Conservation (phyloP, 2,888 invertebrate species). For the Pyrochroa serraticornis region DNA sequence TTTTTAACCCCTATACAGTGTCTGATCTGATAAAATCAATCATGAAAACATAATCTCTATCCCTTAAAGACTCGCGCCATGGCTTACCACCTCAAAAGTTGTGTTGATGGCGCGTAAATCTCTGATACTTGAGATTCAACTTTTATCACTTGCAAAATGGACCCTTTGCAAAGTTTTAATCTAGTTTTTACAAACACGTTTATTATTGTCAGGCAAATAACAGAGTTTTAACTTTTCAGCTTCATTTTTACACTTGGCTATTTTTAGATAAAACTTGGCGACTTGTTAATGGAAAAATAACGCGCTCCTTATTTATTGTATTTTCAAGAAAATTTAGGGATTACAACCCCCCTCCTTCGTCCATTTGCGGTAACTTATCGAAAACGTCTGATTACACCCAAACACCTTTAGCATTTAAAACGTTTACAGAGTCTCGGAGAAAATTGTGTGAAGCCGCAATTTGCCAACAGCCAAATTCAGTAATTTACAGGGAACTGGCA, state of each 20-base stretch:
- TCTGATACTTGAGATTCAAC: conserved; percentile 32
- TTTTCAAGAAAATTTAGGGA: conserved; percentile 17
- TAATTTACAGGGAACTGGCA: too few species aligned
- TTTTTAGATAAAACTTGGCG: conserved; percentile 15
- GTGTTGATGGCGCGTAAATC: conserved; percentile 33
- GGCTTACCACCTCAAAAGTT: conserved; percentile 33
- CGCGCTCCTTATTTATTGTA: conserved; percentile 17
- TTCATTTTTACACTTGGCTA: conserved; percentile 13
- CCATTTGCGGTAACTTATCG: background rate
- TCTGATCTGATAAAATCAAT: conserved; percentile 36
- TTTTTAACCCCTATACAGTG: conserved; percentile 30
- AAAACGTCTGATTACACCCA: conserved; percentile 9
- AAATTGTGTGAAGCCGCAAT: background rate
- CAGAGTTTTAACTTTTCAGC: conserved; percentile 24
- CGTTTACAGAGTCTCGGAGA: background rate
- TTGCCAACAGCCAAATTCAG: too few species aligned
- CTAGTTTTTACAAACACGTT: conserved; percentile 31
- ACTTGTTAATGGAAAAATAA: conserved; percentile 17
- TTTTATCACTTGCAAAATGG: conserved; percentile 35
- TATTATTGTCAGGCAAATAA: conserved; percentile 29
- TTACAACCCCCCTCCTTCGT: conserved; percentile 18
- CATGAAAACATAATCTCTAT: conserved; percentile 35
- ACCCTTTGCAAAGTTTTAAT: conserved; percentile 33
- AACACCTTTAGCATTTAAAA: background rate
- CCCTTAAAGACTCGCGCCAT: conserved; percentile 29